Conservation (phyloP, 23 tunicate genomes). For the Ciona savignyi region DNA sequence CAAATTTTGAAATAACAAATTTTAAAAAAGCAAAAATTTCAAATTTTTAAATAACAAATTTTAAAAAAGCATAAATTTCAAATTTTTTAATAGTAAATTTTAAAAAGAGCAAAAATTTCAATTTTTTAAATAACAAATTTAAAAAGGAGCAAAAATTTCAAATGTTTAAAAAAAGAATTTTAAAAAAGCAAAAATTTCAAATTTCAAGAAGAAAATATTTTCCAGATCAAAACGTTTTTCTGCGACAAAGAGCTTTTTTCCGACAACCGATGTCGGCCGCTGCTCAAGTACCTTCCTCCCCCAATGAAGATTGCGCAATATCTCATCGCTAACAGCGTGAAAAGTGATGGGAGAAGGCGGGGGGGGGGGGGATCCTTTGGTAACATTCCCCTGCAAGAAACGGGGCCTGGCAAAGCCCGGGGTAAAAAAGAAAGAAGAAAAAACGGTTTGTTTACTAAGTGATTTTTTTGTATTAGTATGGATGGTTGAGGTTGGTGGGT, state of each 20-base stretch:
- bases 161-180: too few relatives aligned
- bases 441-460: neutral
- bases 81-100: too few relatives aligned
- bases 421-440: conserved; percentile 31
- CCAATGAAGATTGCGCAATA: conserved; percentile 42
- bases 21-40: neutral
- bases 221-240: conserved; percentile 56
- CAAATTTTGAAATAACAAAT: too few relatives aligned
- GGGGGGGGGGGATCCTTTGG: conserved; percentile 4
- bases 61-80: too few relatives aligned
- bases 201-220: too few relatives aligned
- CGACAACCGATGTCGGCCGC: conserved; percentile 68
- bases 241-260: conserved; percentile 60
- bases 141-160: too few relatives aligned
- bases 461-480: too few relatives aligned
- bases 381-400: neutral
- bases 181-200: too few relatives aligned
- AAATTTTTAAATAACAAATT: too few relatives aligned
- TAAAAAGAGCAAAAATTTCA: too few relatives aligned
- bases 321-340: conserved; percentile 2
- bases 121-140: too few relatives aligned
- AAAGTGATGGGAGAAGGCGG: conserved; percentile 16
- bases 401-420: neutral
- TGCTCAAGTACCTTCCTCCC: conserved; percentile 73
- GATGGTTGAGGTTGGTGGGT: too few relatives aligned